phyloP scores from a whole-genome alignment of 2,797 vertebrate genomes.

The Halcyon badia region DNA sequence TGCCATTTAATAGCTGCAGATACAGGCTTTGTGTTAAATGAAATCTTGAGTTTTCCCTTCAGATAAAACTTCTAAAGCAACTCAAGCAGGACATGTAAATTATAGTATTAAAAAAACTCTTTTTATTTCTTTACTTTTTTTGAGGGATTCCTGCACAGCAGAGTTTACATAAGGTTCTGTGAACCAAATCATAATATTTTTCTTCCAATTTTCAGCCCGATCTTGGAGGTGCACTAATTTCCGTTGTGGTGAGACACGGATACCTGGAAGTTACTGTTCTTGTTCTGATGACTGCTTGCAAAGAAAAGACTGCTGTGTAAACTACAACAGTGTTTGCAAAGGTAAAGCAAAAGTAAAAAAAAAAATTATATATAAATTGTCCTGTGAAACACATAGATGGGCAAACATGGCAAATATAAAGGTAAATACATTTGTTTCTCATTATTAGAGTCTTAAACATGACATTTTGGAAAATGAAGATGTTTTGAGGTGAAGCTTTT shows the following conservation, averaged over 20 bases:
- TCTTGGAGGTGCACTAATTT: conserved; percentile 83
- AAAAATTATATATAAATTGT: background rate
- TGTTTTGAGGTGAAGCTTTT: background rate
- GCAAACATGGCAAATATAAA: background rate
- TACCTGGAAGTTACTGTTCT: conserved; percentile 80
- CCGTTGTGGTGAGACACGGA: conserved; percentile 83
- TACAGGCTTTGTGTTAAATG: background rate
- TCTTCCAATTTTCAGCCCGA: conserved; percentile 66
- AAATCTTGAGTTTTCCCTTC: background rate
- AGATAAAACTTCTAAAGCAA: background rate
- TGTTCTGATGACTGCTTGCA: conserved; percentile 85
- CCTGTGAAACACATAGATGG: background rate
- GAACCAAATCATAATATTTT: background rate
- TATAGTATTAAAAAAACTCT: background rate
- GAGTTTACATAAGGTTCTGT: background rate
- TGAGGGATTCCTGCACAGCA: background rate
- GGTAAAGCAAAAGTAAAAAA: conserved; percentile 70
- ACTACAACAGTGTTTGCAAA: conserved; percentile 82
- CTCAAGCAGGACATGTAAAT: background rate
- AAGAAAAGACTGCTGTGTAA: conserved; percentile 82
- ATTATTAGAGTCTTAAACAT: background rate
- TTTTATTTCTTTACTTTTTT: background rate
- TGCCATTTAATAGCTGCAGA: background rate
- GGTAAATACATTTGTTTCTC: background rate
- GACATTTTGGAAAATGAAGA: background rate